Evolutionary conservation across 1,140 invertebrate species (phyloP).

Genomic region (Grapholita molesta): DNA sequence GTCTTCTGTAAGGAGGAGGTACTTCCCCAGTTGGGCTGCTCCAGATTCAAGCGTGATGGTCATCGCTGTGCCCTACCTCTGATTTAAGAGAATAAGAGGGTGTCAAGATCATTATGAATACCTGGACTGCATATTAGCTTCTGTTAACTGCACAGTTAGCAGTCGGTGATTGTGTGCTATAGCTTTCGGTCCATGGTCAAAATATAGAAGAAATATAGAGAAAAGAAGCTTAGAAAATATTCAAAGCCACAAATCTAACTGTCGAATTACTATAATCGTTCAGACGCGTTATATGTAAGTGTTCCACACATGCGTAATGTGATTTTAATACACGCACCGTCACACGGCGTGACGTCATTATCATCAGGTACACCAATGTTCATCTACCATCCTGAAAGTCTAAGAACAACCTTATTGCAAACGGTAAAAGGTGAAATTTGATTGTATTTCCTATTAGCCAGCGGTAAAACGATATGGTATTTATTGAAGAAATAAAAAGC

Average conservation of each 20-base stretch:
- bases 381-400: background rate
- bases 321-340: constrained; percentile 58
- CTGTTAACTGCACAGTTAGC: no score
- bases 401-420: background rate
- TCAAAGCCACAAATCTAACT: constrained; percentile 9
- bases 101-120: no score
- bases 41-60: no score
- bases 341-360: constrained; percentile 63
- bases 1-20: no score
- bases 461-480: background rate
- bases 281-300: constrained; percentile 44
- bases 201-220: no score
- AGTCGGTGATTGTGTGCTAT: no score
- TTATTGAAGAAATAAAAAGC: constrained; percentile 1
- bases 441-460: background rate
- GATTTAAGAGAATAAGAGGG: no score
- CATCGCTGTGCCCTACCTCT: no score
- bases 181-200: no score
- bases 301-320: constrained; percentile 52
- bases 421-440: background rate
- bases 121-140: no score
- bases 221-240: background rate
- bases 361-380: constrained; percentile 18
- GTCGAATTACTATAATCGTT: constrained; percentile 27
- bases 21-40: no score